Evolutionary conservation across 2,888 invertebrate genomes (phyloP).

Genomic region (Ephialtes manifestator): DNA sequence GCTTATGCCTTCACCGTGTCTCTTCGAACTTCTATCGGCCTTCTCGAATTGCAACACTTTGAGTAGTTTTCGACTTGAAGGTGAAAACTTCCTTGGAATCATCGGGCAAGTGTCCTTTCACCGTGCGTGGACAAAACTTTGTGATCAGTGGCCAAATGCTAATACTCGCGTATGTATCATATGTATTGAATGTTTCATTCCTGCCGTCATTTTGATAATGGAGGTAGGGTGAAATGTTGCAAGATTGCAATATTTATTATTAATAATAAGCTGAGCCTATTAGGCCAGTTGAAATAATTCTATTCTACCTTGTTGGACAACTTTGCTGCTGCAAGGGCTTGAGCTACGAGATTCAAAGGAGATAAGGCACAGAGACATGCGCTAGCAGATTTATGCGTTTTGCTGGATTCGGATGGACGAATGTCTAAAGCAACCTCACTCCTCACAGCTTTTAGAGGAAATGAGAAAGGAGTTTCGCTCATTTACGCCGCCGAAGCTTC

Average conservation of each 20-base stretch:
- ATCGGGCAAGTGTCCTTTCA: too few species aligned
- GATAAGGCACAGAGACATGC: constrained; percentile 32
- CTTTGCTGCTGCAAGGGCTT: constrained; percentile 20
- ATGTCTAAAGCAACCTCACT: background rate
- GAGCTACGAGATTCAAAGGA: constrained; percentile 55
- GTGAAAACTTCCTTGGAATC: background rate
- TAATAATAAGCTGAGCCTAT: too few species aligned
- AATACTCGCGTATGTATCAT: background rate
- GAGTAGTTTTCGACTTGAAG: constrained; percentile 4
- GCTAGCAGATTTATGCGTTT: constrained; percentile 47
- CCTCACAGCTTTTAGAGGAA: background rate
- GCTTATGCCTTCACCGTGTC: background rate
- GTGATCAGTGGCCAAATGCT: background rate
- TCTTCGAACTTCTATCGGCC: background rate
- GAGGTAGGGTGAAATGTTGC: too few species aligned
- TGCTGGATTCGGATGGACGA: constrained; percentile 35
- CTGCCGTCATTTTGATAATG: too few species aligned
- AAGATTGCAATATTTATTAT: too few species aligned
- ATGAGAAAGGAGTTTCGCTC: constrained; percentile 4
- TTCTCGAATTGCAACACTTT: constrained; percentile 22
- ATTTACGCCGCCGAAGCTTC: background rate
- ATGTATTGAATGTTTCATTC: background rate
- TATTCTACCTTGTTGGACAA: constrained; percentile 48
- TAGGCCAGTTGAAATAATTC: too few species aligned
- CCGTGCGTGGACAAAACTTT: background rate